Evolutionary conservation across 2,888 invertebrate genomes (phyloP).

Genomic region (Dastarcus helophoroides): DNA sequence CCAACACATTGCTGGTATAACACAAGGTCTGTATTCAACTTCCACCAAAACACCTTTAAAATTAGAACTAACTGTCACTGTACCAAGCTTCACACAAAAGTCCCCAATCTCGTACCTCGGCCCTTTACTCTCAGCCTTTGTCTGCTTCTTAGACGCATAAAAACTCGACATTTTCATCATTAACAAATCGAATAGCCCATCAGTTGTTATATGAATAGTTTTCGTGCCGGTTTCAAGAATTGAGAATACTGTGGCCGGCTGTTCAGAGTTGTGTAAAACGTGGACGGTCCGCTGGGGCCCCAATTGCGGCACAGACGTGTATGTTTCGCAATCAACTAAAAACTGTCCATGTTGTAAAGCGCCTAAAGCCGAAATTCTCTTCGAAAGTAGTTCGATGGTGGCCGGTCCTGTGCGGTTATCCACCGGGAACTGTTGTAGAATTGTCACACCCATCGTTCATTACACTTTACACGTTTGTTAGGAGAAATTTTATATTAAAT

Average conservation of each 20-base stretch:
- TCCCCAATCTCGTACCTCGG: conserved; percentile 80
- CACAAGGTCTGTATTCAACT: conserved; percentile 86
- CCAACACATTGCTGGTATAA: conserved; percentile 82
- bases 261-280: conserved; percentile 91
- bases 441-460: conserved; percentile 62
- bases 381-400: conserved; percentile 76
- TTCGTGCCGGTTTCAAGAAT: conserved; percentile 79
- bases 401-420: conserved; percentile 83
- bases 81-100: conserved; percentile 87
- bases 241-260: conserved; percentile 89
- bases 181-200: conserved; percentile 79
- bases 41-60: conserved; percentile 91
- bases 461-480: too few relatives aligned
- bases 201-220: conserved; percentile 79
- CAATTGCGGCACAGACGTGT: conserved; percentile 64
- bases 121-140: conserved; percentile 77
- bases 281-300: conserved; percentile 75
- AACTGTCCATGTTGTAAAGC: conserved; percentile 83
- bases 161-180: conserved; percentile 82
- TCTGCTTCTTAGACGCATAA: conserved; percentile 82
- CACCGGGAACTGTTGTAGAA: conserved; percentile 76
- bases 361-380: conserved; percentile 74
- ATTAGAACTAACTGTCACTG: conserved; percentile 82
- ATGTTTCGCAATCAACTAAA: conserved; percentile 90
- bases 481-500: too few relatives aligned